Base-by-base conservation (phyloP, 2,888 invertebrate species). In the Mimas tiliae region DNA sequence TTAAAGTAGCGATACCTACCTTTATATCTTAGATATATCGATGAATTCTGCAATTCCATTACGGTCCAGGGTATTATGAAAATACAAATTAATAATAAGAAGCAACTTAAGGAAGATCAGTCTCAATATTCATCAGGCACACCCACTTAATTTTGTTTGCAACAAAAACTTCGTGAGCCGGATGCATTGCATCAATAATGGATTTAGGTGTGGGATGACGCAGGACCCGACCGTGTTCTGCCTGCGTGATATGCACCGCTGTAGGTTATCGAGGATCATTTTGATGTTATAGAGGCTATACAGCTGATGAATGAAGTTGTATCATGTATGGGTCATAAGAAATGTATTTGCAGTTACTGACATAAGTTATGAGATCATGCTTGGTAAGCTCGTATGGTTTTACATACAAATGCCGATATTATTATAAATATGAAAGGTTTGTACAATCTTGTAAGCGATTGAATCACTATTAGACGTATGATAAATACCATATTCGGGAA, bases 361-460 rank as follows among this genome's bases (percentile, higher is more conserved):
- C 65, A 67, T 75, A 72, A 55, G 19, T 42, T 19, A 58, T 58
- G 58, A 58, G 42, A 6, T 58, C 58, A 58, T 58, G 19, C 19
- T 42, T 58, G 6, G 1, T 11, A 58, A 19, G 9, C 11, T 11
- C 55, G 38, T 38, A 9, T 16, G 12, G 38, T n/a, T 58, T 12
- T 19, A 58, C 42, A 42, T 42, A 19, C 16, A 42, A 9, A 19
- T 6, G 6, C 7, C 19, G 6, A 9, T 33, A n/a, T n/a, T 38
- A 38, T 42, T 16, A 0, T 55, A 33, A 16, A 16, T n/a, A 3
- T 9, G 4, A 34, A 38, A 55, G 8, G 2, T 50, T 50, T 50
- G 38, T 48, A 48, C 3, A 19, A 14, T 45, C 6, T 14, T 7
- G 50, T 19, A 19, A 19, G 9, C 6, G 16, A 16, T n/a, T 6